phyloP scores from a whole-genome alignment of 2,888 invertebrate genomes.

The Nowickia ferox region DNA sequence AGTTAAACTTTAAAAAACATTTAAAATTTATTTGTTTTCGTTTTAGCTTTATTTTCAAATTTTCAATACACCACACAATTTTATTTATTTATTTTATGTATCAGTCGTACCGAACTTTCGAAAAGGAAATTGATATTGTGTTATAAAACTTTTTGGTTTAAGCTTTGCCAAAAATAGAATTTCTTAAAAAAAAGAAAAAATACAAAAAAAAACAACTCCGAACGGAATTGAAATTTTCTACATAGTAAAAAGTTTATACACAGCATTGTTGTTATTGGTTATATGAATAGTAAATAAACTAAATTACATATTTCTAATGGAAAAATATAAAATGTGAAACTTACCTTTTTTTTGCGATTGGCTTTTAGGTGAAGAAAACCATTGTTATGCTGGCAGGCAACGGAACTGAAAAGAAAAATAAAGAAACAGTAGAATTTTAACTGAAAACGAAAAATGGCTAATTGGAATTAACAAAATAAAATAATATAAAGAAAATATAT shows the following conservation, averaged over 20 bases:
- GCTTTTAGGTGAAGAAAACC: slow-evolving; percentile 12
- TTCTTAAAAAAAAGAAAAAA: background rate
- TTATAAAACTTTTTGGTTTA: slow-evolving; percentile 45
- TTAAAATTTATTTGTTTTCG: slow-evolving; percentile 2
- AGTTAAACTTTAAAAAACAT: background rate
- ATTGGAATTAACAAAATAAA: background rate
- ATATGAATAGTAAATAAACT: slow-evolving; percentile 13
- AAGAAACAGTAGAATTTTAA: background rate
- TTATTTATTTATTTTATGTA: slow-evolving; percentile 25
- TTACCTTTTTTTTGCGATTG: slow-evolving; percentile 36
- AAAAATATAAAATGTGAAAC: slow-evolving; percentile 4
- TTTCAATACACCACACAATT: slow-evolving; percentile 29
- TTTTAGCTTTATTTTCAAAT: background rate
- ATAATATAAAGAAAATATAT: background rate
- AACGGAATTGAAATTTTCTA: slow-evolving; percentile 24
- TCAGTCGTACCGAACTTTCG: slow-evolving; percentile 23
- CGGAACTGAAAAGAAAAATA: slow-evolving; percentile 30
- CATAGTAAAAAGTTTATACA: slow-evolving; percentile 24
- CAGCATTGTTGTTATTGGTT: slow-evolving; percentile 6
- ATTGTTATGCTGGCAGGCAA: slow-evolving; percentile 32
- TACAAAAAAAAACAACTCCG: slow-evolving; percentile 8
- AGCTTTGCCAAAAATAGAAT: slow-evolving; percentile 28
- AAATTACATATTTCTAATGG: background rate
- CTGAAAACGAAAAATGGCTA: background rate
- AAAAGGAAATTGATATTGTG: slow-evolving; percentile 65